Percentiles rank a stretch among this genome's conserved stretches.
These are phyloP conservation scores for Tympanoctomys barrerae DNA, from an alignment of 2,797 vertebrate species.

Conservation along the genomic window DNA sequence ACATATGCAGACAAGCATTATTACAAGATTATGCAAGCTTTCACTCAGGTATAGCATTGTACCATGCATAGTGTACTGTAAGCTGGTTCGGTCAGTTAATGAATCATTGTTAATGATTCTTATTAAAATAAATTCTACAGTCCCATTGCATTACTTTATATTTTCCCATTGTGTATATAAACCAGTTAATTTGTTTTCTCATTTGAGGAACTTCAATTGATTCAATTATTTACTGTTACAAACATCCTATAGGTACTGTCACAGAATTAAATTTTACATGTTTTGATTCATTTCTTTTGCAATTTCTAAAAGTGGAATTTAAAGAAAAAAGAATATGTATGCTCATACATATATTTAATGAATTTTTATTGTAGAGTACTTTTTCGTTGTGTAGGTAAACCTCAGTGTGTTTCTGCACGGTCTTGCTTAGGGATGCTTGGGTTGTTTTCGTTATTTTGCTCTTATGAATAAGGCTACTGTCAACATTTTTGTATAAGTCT, in stretches of 20 bases:
- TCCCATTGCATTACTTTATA: background rate
- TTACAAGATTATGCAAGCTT: background rate
- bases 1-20: background rate
- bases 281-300: background rate
- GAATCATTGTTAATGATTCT: background rate
- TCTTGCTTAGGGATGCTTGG: background rate
- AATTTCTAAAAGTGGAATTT: conserved; percentile 14
- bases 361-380: background rate
- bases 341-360: background rate
- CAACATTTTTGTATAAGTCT: background rate
- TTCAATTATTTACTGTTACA: conserved; percentile 26
- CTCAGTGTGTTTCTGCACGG: background rate
- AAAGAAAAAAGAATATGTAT: background rate
- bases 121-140: background rate
- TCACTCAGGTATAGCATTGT: background rate
- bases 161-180: background rate
- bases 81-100: background rate
- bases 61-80: background rate
- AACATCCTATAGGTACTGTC: background rate
- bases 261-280: background rate
- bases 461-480: background rate
- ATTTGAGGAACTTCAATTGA: background rate
- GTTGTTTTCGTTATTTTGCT: conserved; percentile 1
- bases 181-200: background rate
- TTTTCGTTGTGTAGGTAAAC: background rate